Percentiles rank a stretch among this genome's conserved stretches.
These are phyloP conservation scores for Brachionus manjavacas DNA, from an alignment of 1,140 invertebrate species.

Conservation along the genomic window DNA sequence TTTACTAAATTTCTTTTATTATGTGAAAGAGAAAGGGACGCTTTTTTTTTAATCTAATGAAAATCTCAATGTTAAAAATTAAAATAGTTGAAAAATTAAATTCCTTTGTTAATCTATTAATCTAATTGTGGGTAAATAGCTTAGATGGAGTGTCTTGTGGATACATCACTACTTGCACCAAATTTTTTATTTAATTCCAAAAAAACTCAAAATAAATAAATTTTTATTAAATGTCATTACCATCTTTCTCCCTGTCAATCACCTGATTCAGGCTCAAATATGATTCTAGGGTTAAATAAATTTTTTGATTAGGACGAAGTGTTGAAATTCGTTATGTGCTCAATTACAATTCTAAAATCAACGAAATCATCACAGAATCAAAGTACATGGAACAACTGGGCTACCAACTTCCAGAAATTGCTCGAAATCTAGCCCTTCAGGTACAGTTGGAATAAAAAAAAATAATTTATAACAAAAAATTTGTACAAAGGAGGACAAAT, in stretches of 20 bases:
- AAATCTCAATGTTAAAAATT: no score
- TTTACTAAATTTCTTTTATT: no score
- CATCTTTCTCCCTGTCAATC: background rate
- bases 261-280: background rate
- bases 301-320: background rate
- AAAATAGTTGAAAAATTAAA: no score
- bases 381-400: conserved; percentile 65
- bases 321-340: conserved; percentile 48
- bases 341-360: conserved; percentile 62
- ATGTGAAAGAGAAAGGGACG: no score
- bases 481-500: conserved; percentile 55
- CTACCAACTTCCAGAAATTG: conserved; percentile 65
- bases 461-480: background rate
- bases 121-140: no score
- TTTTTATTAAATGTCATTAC: background rate
- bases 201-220: background rate
- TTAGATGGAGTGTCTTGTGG: no score
- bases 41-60: no score
- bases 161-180: no score
- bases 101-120: no score
- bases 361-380: conserved; percentile 66
- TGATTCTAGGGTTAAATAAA: background rate
- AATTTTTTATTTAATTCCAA: no score
- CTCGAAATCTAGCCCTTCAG: conserved; percentile 67
- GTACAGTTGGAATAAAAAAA: conserved; percentile 48